Percentiles rank a stretch among this genome's conserved stretches.
phyloP scores from a whole-genome alignment of 2,888 invertebrate species.

The Hydraecia micacea region DNA sequence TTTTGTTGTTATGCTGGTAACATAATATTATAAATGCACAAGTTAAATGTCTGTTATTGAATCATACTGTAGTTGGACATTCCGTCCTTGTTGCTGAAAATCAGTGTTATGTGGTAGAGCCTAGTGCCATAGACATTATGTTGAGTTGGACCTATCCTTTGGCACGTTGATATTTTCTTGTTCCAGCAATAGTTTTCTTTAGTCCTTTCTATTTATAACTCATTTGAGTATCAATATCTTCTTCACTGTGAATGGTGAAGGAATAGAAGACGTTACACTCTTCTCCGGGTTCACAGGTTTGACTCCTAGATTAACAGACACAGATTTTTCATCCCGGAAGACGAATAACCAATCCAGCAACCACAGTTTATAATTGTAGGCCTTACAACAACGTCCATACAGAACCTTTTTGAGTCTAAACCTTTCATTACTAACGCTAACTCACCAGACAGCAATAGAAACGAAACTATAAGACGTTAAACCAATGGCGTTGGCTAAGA shows the following conservation, averaged over 20 bases:
- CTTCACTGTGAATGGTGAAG: background rate
- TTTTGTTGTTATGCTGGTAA: constrained; percentile 26
- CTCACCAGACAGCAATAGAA: constrained; percentile 5
- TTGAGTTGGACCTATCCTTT: background rate
- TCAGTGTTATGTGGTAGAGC: background rate
- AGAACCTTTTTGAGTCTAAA: background rate
- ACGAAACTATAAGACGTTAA: constrained; percentile 14
- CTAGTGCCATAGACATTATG: background rate
- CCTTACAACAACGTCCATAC: background rate
- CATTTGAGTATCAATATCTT: background rate
- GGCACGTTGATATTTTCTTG: too few relatives aligned
- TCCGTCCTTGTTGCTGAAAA: background rate
- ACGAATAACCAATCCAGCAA: background rate
- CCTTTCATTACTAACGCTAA: background rate
- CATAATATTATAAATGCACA: constrained; percentile 11
- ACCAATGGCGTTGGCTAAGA: constrained; percentile 40
- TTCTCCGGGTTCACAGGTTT: background rate
- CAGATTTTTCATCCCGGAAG: background rate
- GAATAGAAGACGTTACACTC: background rate
- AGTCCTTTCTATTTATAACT: background rate
- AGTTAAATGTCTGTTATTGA: background rate
- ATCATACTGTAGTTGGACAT: background rate
- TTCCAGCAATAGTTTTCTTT: background rate
- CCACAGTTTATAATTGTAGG: background rate
- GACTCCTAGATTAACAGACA: background rate